Conservation (phyloP, 2,113 vertebrate species). For the Dicentrarchus labrax region DNA sequence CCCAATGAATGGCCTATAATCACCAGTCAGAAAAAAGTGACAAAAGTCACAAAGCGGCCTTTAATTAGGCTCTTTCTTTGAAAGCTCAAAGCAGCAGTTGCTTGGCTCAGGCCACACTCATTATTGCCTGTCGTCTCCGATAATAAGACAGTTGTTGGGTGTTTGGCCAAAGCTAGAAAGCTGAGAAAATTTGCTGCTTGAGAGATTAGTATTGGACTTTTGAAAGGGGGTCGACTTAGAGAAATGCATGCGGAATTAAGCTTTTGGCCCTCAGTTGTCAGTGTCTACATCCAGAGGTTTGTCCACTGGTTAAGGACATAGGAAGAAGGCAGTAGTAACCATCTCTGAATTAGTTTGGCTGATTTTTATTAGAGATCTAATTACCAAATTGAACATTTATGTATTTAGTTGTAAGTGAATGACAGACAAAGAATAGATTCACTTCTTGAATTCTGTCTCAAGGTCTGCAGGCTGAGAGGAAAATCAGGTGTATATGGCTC, state of each 20-base stretch:
- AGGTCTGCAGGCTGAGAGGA: conserved; percentile 13
- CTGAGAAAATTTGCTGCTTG: conserved; percentile 54
- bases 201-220: conserved; percentile 66
- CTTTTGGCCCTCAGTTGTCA: conserved; percentile 33
- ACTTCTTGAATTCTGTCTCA: conserved; percentile 18
- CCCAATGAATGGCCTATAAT: conserved; percentile 79
- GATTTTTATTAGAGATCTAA: not conserved
- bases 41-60: conserved; percentile 82
- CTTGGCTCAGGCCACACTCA: conserved; percentile 69
- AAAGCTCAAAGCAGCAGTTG: conserved; percentile 70
- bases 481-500: conserved; percentile 20
- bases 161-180: conserved; percentile 61
- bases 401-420: conserved; percentile 18
- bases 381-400: not conserved
- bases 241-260: conserved; percentile 38
- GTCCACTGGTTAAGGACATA: not conserved
- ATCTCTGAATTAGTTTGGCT: not conserved
- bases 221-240: conserved; percentile 25
- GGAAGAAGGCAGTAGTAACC: not conserved
- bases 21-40: conserved; percentile 77
- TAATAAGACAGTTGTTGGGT: conserved; percentile 75
- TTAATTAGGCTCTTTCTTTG: conserved; percentile 80
- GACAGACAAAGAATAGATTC: conserved; percentile 20
- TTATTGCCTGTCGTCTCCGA: conserved; percentile 78
- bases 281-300: conserved; percentile 29